Percentiles rank a stretch among this genome's conserved stretches.
These are phyloP conservation scores for Pongo abelii DNA, from an alignment of 2,113 vertebrate genomes.

Conservation along the genomic window DNA sequence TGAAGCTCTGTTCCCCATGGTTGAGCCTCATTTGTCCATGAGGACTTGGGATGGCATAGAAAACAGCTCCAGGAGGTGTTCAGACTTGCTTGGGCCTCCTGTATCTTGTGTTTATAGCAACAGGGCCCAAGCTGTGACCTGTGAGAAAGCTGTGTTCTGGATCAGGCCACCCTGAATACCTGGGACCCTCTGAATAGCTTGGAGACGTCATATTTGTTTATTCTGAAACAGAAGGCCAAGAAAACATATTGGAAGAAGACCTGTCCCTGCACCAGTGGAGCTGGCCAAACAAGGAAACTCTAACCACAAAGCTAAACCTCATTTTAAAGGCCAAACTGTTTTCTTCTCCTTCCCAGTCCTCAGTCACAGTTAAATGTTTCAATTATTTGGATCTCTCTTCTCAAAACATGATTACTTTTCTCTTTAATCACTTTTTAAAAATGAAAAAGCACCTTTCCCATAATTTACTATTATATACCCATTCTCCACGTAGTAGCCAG, in stretches of 20 bases:
- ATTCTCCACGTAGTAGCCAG: not conserved
- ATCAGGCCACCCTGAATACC: not conserved
- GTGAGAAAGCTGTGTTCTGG: not conserved
- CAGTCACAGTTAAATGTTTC: not conserved
- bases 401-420: not conserved
- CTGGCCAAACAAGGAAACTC: slow-evolving; percentile 26
- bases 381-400: not conserved
- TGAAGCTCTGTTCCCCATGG: not conserved
- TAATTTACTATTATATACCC: not conserved
- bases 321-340: not conserved
- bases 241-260: not conserved
- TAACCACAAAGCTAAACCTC: not conserved
- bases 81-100: not conserved
- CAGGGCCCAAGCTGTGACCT: not conserved
- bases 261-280: not conserved
- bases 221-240: slow-evolving; percentile 21
- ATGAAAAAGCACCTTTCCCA: not conserved
- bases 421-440: not conserved
- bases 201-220: not conserved
- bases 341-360: not conserved
- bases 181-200: slow-evolving; percentile 6
- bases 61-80: not conserved
- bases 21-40: not conserved
- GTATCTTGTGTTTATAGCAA: slow-evolving; percentile 44
- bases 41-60: not conserved